Percentiles rank a stretch among this genome's conserved stretches.
Evolutionary conservation across 2,113 vertebrate genomes (phyloP).

Genomic region (Pelmatolapia mariae): DNA sequence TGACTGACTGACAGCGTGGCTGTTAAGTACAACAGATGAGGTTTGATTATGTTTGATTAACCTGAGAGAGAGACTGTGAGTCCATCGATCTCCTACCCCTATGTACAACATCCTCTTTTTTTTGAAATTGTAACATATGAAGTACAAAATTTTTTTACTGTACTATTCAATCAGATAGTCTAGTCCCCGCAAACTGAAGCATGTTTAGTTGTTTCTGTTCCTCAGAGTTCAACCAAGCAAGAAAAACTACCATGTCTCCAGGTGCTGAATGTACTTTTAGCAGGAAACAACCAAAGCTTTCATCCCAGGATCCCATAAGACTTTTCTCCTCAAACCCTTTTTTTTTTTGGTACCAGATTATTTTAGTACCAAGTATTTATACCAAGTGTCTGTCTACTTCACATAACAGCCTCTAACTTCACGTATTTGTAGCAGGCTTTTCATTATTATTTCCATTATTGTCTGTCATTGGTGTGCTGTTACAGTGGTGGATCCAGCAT

Average conservation of each 20-base stretch:
- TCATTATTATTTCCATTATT: not conserved
- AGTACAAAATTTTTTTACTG: not conserved
- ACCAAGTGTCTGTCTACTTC: not conserved
- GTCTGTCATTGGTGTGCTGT: not conserved
- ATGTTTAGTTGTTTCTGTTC: not conserved
- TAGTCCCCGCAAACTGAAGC: slow-evolving; percentile 17
- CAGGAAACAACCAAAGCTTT: not conserved
- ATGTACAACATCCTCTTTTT: slow-evolving; percentile 41
- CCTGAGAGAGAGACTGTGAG: slow-evolving; percentile 59
- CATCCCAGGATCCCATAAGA: not conserved
- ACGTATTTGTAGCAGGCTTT: not conserved
- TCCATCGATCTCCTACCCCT: slow-evolving; percentile 23
- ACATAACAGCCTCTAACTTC: not conserved
- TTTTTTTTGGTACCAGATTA: not conserved
- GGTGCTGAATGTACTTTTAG: not conserved
- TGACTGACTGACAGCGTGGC: not conserved
- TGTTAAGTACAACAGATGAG: slow-evolving; percentile 39
- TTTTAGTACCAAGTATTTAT: not conserved
- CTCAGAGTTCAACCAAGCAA: not conserved
- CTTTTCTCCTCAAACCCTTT: not conserved
- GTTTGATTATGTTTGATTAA: slow-evolving; percentile 48
- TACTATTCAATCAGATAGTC: slow-evolving; percentile 6
- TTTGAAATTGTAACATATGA: not conserved
- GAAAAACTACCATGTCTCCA: not conserved
- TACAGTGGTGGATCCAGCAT: not conserved